Conservation (phyloP, 2,797 vertebrate genomes). For the Lacerta viridis region DNA sequence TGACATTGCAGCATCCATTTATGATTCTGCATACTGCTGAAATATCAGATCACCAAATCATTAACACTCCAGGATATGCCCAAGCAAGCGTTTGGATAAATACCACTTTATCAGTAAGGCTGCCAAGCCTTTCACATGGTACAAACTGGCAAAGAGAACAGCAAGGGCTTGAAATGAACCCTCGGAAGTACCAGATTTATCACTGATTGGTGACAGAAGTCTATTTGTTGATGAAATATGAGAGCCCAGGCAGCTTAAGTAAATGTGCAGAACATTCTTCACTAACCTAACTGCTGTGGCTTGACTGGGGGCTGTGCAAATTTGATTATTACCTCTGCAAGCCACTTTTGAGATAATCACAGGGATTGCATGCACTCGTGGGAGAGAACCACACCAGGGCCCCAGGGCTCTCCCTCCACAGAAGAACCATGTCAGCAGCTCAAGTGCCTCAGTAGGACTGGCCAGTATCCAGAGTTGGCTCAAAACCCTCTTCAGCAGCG, state of each 20-base stretch:
- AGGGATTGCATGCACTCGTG: background rate
- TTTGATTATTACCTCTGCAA: background rate
- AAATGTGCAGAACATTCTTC: background rate
- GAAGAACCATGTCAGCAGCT: background rate
- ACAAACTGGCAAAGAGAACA: slow-evolving; percentile 32
- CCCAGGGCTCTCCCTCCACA: background rate
- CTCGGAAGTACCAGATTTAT: background rate
- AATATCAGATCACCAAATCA: slow-evolving; percentile 63
- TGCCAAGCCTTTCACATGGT: slow-evolving; percentile 40
- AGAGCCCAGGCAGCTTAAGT: background rate
- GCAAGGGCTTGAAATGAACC: background rate
- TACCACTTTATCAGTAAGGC: slow-evolving; percentile 57
- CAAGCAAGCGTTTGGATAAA: slow-evolving; percentile 60
- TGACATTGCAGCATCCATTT: slow-evolving; percentile 26
- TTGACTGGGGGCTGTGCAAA: background rate
- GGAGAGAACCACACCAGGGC: no score
- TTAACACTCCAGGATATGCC: slow-evolving; percentile 63
- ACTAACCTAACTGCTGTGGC: background rate
- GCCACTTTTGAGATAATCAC: background rate
- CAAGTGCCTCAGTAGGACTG: background rate
- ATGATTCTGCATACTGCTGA: slow-evolving; percentile 43
- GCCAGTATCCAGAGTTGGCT: background rate
- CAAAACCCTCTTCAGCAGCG: background rate
- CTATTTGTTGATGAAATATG: background rate
- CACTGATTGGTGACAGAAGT: background rate